Evolutionary conservation across 2,113 vertebrate species (phyloP), one percentile per base, ranked within the genome.

Genomic region (Petroica traversi): DNA sequence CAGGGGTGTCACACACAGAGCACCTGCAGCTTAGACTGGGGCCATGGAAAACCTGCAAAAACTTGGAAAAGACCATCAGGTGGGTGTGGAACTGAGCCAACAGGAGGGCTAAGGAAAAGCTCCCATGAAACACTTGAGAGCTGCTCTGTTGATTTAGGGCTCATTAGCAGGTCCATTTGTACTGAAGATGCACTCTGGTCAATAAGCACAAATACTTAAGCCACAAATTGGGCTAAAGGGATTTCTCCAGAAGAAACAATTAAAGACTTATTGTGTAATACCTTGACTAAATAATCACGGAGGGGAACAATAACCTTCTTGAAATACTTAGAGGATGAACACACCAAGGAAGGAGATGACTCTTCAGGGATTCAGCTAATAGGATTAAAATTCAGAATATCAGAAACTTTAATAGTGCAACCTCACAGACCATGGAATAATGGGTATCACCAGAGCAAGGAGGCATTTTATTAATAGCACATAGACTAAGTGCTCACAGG

Each of bases 221-320:
- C 66, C 75, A 73, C 89, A 96, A 93, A 96, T 94, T 57, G 88
- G 86, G 74, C 92, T 78, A 63, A 92, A 79, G 94, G 90, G 93
- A 96, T 93, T 95, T 91, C 94, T 96, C 59, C 58, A 88, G 78
- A 79, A 92, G 86, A 97, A 93, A 91, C 93, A 91, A 96, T 95
- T 97, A 96, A 95, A 93, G 85, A 68, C 59, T 68, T 54, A 88
- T 78, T 89, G 84, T 59, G 55, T 71, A 96, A 83, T 92, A 89
- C 81, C 84, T 92, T 80, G 73, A 34, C 71, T 94, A 95, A 94
- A 91, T 81, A 92, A 95, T 89, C 80, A 72, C 83, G 85, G 49
- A 84, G 64, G 58, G 76, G 63, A 91, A 24, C 57, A 81, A 78
- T 75, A 89, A 92, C 76, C 40, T 51, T 62, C 64, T 34, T 41